These are phyloP conservation scores for Acanthopagrus latus DNA, from an alignment of 2,797 vertebrate genomes.

Conservation along the genomic window DNA sequence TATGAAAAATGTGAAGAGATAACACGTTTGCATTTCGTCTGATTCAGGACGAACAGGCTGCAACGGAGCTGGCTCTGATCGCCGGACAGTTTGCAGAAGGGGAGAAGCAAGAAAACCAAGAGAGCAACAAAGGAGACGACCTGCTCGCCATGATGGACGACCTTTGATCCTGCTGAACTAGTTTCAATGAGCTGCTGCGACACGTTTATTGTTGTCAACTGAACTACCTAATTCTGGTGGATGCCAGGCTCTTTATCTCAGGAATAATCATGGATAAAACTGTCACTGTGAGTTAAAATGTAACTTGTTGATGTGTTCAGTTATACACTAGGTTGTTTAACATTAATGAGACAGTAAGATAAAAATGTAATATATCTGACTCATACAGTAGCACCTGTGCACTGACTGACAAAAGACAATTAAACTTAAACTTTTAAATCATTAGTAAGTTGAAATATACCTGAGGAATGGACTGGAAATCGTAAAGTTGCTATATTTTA, in stretches of 20 bases:
- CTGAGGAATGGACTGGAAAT: neutral
- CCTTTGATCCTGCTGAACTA: conserved; percentile 72
- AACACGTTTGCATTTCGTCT: neutral
- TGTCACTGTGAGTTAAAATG: conserved; percentile 9
- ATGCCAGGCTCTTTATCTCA: conserved; percentile 1
- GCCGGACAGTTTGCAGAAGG: conserved; percentile 86
- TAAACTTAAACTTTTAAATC: neutral
- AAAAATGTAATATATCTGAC: neutral
- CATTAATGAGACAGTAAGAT: neutral
- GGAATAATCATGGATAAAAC: neutral
- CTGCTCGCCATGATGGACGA: conserved; percentile 94
- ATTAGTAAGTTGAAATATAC: neutral
- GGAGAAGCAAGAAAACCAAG: conserved; percentile 57
- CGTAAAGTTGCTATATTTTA: neutral
- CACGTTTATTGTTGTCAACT: neutral
- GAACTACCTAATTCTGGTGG: neutral
- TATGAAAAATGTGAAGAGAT: neutral
- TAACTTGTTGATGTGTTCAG: neutral
- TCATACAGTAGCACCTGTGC: neutral
- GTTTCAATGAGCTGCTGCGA: neutral
- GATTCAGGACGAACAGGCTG: conserved; percentile 86
- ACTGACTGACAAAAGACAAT: neutral
- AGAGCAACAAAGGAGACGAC: conserved; percentile 90
- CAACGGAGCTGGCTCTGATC: conserved; percentile 87
- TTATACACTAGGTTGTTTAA: neutral